Base-by-base conservation (phyloP, 2,888 invertebrate genomes). In the Pristionchus mayeri region DNA sequence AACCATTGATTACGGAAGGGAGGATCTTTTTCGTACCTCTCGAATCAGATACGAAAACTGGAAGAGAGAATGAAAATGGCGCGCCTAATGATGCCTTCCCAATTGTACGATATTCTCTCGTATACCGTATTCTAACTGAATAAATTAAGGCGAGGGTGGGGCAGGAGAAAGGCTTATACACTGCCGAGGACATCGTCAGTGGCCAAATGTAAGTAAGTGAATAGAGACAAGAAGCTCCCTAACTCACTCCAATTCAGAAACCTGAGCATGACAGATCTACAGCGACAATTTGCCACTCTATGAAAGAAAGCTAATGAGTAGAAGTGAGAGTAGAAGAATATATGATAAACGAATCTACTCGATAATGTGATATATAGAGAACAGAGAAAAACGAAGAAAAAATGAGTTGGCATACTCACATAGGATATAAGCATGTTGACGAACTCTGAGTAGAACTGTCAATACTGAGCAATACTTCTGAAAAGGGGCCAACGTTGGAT, bases 121-220 rank as follows among this genome's bases (percentile, higher is more conserved):
- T 13, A 71, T 71, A 37, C 18, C 11, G 30, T 6, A 40, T 18
- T 21, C 6, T 11, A n/a, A 71, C n/a, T 37, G 37, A 11, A 71
- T 6, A 0, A 21, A 40, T 71, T 71, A n/a, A 40, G 71, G 27
- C 44, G n/a, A 71, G 21, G 40, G 71, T 37, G 24, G 44, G 48
- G 18, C 37, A 40, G 71, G 40, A 71, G 7, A 50, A 50, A 3
- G 24, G 4, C 48, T 7, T 57, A 24, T 6, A 24, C 24, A 76
- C 76, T 21, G 76, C 76, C 24, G 76, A 76, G 50, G 76, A 76
- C 27, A 76, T 76, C n/a, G 27, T 76, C 16, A 48, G 24, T 27
- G 76, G 76, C 48, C 76, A 76, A 76, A 50, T 76, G 76, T 76
- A 48, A 76, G 76, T 76, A 18, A 67, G 67, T 67, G 40, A 37